Evolutionary conservation across 2,888 invertebrate species (phyloP).

Genomic region (Stenodera caucasica): DNA sequence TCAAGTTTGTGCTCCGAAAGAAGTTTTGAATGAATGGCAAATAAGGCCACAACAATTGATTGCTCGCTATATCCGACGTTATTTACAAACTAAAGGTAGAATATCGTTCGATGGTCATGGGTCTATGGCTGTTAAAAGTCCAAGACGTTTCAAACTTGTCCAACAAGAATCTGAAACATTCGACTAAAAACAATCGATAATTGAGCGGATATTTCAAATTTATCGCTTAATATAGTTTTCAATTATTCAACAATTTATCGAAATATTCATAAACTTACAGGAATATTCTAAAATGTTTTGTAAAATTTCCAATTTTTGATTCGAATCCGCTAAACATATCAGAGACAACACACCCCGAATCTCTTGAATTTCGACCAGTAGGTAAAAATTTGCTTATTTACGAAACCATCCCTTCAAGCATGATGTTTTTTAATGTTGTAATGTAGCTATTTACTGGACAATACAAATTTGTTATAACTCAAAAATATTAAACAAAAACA

Average conservation of each 20-base stretch:
- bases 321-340: too few relatives aligned
- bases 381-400: background rate
- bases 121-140: slow-evolving; percentile 80
- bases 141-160: slow-evolving; percentile 83
- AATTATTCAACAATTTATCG: too few relatives aligned
- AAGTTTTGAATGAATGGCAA: slow-evolving; percentile 89
- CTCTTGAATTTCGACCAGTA: too few relatives aligned
- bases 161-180: slow-evolving; percentile 90
- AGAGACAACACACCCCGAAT: too few relatives aligned
- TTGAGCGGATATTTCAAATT: too few relatives aligned
- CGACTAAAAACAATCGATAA: slow-evolving; percentile 65
- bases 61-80: slow-evolving; percentile 78
- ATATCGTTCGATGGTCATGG: slow-evolving; percentile 74
- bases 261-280: too few relatives aligned
- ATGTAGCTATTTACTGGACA: slow-evolving; percentile 36
- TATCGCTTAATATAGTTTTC: too few relatives aligned
- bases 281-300: too few relatives aligned
- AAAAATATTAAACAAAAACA: too few relatives aligned
- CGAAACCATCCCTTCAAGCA: too few relatives aligned
- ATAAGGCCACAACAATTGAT: slow-evolving; percentile 84
- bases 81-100: slow-evolving; percentile 78
- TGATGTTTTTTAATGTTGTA: slow-evolving; percentile 33
- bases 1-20: slow-evolving; percentile 87
- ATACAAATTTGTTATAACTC: slow-evolving; percentile 35
- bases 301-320: too few relatives aligned